Evolutionary conservation across 2,113 vertebrate genomes (phyloP), one percentile per base, ranked within the genome.

Genomic region (Tyrannus savana): DNA sequence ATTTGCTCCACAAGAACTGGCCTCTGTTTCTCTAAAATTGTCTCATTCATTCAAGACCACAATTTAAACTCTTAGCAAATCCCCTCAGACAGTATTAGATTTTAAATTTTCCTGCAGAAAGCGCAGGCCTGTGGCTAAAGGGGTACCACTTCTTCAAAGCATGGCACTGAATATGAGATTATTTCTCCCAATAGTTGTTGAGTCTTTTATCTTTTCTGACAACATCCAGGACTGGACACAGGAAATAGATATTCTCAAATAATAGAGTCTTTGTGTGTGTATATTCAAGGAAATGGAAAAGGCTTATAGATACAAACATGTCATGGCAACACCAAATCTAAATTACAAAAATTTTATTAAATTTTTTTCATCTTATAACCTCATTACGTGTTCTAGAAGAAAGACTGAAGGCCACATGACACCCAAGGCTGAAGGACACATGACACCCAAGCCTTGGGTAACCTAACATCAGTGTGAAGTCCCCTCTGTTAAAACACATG

Each of bases 391-490:
- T 19, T 19, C 58, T 66, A 76, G 71, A 88, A 66, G 53, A 63
- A 72, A 84, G 22, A 42, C 28, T 79, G 22, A 50, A 47, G 21
- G 67, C 11, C 28, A 79, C 25, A 58, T 0, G 4, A 30, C 22
- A 53, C 5, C 35, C 35, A 49, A 39, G 21, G 49, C 31, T 79
- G 19, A 50, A 52, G 24, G 72, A 9, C 19, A 82, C 19, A 46
- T 0, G 4, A 35, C 19, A 53, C 5, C 30, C 35, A 53, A 44
- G 23, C 46, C n/a, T 76, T 60, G 23, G 18, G 17, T 46, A 80
- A 31, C n/a, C 11, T 33, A 25, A 7, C 2, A 3, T 35, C 56
- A 73, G 1, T 11, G 9, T 3, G 2, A 25, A 44, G 12, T n/a
- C 10, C 9, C 8, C 25, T 60, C 9, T 85, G 52, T 64, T 37